Base-by-base conservation (phyloP, 2,888 invertebrate genomes). In the Taenaris catops region DNA sequence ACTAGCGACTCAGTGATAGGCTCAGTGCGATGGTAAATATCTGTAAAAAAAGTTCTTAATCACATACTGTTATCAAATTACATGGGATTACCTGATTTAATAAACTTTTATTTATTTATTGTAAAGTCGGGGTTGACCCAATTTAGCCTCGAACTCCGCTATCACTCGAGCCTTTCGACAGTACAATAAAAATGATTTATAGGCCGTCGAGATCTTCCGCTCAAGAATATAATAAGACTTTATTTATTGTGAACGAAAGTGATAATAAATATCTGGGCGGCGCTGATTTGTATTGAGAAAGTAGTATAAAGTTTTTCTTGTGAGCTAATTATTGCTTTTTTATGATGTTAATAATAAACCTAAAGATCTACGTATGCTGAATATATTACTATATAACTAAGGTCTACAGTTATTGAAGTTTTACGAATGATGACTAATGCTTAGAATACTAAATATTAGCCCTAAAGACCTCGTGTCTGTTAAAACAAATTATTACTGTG, bases 161-260 rank as follows among this genome's bases (percentile, higher is more conserved):
- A 65, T 73, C 70, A 68, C 63, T 58, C 53, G 57, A 59, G 63
- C 72, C 73, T 73, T 79, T 78, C 74, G 72, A 73, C 71, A 68
- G 66, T 67, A 80, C 76, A 81, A 81, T 80, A 76, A 81, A 79
- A 76, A 76, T 76, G 78, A 79, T 79, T 79, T 81, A 79, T 79
- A 69, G 71, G 71, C 53, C 68, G 49, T 42, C 63, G 63, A 72
- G 67, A 74, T 76, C 72, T 67, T 58, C 63, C 64, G 71, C 65
- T 73, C 67, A 73, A 71, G 68, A 71, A 75, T 74, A 79, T 76
- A 78, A 79, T 74, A 72, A 67, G 65, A 73, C 62, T 74, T 78
- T 76, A 76, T 76, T 78, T 78, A 79, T 75, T 69, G 66, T 60
- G 51, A 63, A 51, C 49, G 61, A 63, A 69, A 71, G 65, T 70